Evolutionary conservation across 2,797 vertebrate species (phyloP).

Genomic region (Pampus argenteus): DNA sequence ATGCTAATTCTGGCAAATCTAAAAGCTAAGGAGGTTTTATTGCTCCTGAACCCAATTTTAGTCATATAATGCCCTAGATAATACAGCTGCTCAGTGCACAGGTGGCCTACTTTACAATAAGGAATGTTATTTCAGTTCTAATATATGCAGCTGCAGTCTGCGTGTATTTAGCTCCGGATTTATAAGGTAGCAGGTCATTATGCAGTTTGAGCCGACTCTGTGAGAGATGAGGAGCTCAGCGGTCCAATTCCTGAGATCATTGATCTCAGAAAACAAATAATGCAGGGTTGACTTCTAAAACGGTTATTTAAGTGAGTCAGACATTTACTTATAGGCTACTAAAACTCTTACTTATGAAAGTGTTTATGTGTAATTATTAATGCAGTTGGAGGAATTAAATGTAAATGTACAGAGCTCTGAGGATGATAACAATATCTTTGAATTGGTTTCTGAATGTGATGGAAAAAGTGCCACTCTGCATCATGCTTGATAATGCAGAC

Average conservation of each 20-base stretch:
- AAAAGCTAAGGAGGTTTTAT: not conserved
- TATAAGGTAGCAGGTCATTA: too few relatives aligned
- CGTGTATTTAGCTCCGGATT: too few relatives aligned
- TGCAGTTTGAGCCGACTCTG: too few relatives aligned
- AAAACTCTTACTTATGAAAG: not conserved
- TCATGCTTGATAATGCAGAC: too few relatives aligned
- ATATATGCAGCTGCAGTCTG: not conserved
- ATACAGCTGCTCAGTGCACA: not conserved
- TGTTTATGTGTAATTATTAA: too few relatives aligned
- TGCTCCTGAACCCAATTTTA: not conserved
- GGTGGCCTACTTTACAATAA: not conserved
- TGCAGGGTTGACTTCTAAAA: not conserved
- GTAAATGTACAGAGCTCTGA: too few relatives aligned
- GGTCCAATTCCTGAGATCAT: too few relatives aligned
- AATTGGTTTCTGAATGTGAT: too few relatives aligned
- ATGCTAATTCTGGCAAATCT: not conserved
- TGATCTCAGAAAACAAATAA: not conserved
- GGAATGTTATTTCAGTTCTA: not conserved
- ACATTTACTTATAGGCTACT: not conserved
- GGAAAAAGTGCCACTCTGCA: too few relatives aligned
- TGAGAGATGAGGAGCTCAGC: not conserved
- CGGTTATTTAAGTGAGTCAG: too few relatives aligned
- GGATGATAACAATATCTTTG: too few relatives aligned
- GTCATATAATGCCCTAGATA: not conserved
- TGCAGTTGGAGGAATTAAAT: too few relatives aligned